A percentile compares a stretch with the other conserved stretches of the same genome.
These are phyloP conservation scores for Penaeus vannamei DNA, from an alignment of 1,140 invertebrate species.

Conservation along the genomic window DNA sequence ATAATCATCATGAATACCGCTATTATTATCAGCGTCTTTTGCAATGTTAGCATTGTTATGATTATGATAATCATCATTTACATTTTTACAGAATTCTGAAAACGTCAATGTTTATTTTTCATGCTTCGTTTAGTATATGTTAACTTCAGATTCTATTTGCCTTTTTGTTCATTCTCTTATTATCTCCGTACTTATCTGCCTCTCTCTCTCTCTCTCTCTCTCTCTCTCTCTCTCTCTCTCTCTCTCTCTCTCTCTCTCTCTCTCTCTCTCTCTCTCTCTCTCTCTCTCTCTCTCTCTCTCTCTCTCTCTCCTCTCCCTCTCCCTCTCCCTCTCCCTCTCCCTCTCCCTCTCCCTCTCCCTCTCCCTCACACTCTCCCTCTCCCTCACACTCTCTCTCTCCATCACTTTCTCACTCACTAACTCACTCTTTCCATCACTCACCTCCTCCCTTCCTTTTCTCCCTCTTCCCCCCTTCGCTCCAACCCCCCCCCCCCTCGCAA, in stretches of 20 bases:
- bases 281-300: neutral
- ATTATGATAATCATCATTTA: no score
- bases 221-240: no score
- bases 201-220: neutral
- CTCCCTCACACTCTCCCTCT: neutral
- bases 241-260: neutral
- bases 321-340: neutral
- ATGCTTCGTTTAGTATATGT: neutral
- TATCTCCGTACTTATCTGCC: neutral
- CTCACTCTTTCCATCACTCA: neutral
- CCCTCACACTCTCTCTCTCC: neutral
- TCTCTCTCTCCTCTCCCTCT: neutral
- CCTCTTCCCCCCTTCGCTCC: neutral
- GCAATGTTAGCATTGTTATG: no score
- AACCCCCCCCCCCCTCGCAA: neutral
- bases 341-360: neutral
- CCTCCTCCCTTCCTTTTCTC: neutral
- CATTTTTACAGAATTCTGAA: no score
- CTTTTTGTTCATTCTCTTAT: neutral
- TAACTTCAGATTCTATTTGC: neutral
- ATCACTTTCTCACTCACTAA: neutral
- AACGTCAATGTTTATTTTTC: no score
- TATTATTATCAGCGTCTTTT: no score
- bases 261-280: constrained; percentile 2
- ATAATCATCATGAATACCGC: neutral